A percentile compares a stretch with the other conserved stretches of the same genome.
phyloP scores from a whole-genome alignment of 2,888 invertebrate genomes.

The Tromatobia lineatoria region DNA sequence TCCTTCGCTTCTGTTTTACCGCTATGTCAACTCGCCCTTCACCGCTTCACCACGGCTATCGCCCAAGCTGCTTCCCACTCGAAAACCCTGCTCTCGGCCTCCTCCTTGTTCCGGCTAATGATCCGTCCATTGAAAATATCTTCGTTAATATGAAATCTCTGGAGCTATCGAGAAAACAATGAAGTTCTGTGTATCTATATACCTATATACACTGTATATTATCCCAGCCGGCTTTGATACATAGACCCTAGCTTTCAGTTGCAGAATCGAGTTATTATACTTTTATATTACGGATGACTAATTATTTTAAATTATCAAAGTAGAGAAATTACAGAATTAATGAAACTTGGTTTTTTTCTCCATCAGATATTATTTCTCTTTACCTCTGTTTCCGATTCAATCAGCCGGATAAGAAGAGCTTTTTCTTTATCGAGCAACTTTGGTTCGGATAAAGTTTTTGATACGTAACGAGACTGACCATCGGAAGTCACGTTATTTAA shows the following conservation, averaged over 20 bases:
- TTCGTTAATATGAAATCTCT: conserved; percentile 70
- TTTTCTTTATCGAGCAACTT: neutral
- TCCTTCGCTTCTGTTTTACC: conserved; percentile 48
- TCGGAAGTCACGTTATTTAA: neutral
- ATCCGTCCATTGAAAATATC: conserved; percentile 77
- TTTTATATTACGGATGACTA: conserved; percentile 24
- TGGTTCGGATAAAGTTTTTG: neutral
- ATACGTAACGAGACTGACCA: neutral
- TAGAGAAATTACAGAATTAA: conserved; percentile 7
- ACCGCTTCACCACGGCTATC: conserved; percentile 1
- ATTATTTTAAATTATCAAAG: conserved; percentile 44
- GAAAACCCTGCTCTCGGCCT: conserved; percentile 42
- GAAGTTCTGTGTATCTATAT: conserved; percentile 42
- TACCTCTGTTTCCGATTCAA: neutral
- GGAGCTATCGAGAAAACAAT: conserved; percentile 63
- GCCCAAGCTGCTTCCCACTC: conserved; percentile 53
- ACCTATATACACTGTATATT: neutral
- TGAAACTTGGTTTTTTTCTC: conserved; percentile 14
- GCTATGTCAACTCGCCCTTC: conserved; percentile 30
- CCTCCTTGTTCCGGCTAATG: conserved; percentile 74
- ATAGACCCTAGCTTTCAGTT: conserved; percentile 42
- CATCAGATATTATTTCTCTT: neutral
- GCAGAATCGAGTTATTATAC: conserved; percentile 44
- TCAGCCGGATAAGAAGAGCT: neutral
- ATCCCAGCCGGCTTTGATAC: conserved; percentile 40